Evolutionary conservation across 2,888 invertebrate species (phyloP).

Genomic region (Neoascia interrupta): DNA sequence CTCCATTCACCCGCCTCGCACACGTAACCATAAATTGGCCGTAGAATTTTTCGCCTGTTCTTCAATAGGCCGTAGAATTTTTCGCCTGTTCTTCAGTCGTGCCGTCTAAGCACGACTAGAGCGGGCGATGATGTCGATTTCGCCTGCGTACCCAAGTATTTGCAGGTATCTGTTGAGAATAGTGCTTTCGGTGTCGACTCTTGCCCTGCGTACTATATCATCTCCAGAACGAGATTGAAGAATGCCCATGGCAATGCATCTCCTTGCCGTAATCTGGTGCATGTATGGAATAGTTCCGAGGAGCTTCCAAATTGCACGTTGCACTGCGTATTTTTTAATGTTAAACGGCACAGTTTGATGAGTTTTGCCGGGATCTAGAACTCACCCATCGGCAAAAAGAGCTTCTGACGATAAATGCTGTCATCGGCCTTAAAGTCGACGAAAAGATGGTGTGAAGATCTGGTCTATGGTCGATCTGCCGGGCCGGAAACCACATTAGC

Average conservation of each 20-base stretch:
- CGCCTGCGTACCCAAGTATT: background rate
- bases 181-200: too few species aligned
- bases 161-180: background rate
- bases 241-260: too few species aligned
- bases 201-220: too few species aligned
- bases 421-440: background rate
- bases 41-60: background rate
- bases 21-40: too few species aligned
- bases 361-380: background rate
- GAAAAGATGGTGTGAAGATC: background rate
- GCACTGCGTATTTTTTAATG: too few species aligned
- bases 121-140: background rate
- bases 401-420: background rate
- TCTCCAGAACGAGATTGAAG: too few species aligned
- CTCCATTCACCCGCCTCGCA: too few species aligned
- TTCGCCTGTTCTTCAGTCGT: background rate
- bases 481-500: background rate
- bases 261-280: too few species aligned
- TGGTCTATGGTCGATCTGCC: background rate
- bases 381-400: background rate
- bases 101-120: background rate
- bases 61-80: background rate
- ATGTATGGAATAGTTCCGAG: too few species aligned
- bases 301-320: too few species aligned
- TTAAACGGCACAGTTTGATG: too few species aligned